These are phyloP conservation scores for Listrodromus nycthemerus DNA, from an alignment of 2,888 invertebrate species.

Conservation along the genomic window DNA sequence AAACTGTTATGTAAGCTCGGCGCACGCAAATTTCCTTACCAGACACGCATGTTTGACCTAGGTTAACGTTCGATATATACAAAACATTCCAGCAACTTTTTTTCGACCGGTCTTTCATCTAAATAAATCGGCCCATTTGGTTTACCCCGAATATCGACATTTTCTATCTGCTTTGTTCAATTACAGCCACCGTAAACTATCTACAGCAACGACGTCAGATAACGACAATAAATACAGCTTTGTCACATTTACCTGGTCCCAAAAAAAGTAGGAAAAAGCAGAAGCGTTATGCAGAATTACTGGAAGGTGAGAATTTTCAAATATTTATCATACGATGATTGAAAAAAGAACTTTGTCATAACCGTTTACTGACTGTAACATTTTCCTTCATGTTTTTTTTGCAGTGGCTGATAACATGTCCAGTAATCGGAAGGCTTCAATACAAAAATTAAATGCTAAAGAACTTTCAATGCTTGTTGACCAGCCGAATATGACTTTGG, in stretches of 20 bases:
- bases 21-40: constrained; percentile 1
- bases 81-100: constrained; percentile 35
- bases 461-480: constrained; percentile 89
- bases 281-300: constrained; percentile 88
- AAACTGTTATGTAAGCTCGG: constrained; percentile 56
- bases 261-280: constrained; percentile 85
- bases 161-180: background rate
- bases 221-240: constrained; percentile 73
- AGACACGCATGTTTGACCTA: constrained; percentile 11
- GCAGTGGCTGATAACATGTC: constrained; percentile 88
- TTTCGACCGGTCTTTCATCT: background rate
- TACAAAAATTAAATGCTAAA: constrained; percentile 88
- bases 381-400: constrained; percentile 69
- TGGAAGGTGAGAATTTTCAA: constrained; percentile 86
- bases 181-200: constrained; percentile 65
- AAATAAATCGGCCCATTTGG: background rate
- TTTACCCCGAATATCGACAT: background rate
- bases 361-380: constrained; percentile 19
- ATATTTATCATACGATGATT: constrained; percentile 7
- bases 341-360: background rate
- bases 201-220: constrained; percentile 72
- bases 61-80: constrained; percentile 48
- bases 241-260: constrained; percentile 82
- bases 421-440: constrained; percentile 88
- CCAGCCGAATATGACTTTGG: constrained; percentile 86